Percentiles rank a stretch among this genome's conserved stretches.
phyloP scores from a whole-genome alignment of 1,140 invertebrate genomes.

The Lordiphosa mommai region DNA sequence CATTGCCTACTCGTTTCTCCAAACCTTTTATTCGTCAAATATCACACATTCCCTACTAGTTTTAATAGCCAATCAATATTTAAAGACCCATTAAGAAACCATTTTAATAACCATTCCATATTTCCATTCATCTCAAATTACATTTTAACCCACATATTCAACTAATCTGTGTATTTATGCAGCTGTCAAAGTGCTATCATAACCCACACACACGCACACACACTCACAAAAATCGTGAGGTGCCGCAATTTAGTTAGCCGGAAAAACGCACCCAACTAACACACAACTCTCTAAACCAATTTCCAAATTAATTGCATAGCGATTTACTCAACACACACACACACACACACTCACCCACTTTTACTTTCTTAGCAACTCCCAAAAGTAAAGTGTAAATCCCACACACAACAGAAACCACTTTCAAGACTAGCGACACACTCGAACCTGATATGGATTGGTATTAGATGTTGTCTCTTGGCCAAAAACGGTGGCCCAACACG shows the following conservation, averaged over 20 bases:
- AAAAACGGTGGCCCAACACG: slow-evolving; percentile 52
- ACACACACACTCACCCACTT: slow-evolving; percentile 32
- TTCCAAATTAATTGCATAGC: slow-evolving; percentile 48
- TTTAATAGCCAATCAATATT: neutral
- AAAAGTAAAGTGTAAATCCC: slow-evolving; percentile 25
- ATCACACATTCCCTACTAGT: neutral
- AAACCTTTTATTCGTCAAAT: neutral
- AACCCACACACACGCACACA: slow-evolving; percentile 13
- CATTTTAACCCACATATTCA: neutral
- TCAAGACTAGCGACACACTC: slow-evolving; percentile 11
- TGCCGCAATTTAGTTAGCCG: neutral
- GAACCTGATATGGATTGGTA: slow-evolving; percentile 56
- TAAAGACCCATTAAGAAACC: neutral
- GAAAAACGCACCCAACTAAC: slow-evolving; percentile 23
- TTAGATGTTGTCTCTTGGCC: slow-evolving; percentile 42
- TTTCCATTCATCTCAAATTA: neutral
- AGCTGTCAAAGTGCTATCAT: slow-evolving; percentile 7
- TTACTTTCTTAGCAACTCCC: slow-evolving; percentile 42
- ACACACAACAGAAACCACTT: slow-evolving; percentile 39
- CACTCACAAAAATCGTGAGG: neutral
- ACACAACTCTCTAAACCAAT: slow-evolving; percentile 38
- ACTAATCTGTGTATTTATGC: slow-evolving; percentile 3
- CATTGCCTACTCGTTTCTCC: too few species aligned
- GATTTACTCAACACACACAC: slow-evolving; percentile 28
- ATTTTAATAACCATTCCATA: slow-evolving; percentile 5